Evolutionary conservation across 2,113 vertebrate genomes (phyloP).

Genomic region (Microcebus lehilahytsara): DNA sequence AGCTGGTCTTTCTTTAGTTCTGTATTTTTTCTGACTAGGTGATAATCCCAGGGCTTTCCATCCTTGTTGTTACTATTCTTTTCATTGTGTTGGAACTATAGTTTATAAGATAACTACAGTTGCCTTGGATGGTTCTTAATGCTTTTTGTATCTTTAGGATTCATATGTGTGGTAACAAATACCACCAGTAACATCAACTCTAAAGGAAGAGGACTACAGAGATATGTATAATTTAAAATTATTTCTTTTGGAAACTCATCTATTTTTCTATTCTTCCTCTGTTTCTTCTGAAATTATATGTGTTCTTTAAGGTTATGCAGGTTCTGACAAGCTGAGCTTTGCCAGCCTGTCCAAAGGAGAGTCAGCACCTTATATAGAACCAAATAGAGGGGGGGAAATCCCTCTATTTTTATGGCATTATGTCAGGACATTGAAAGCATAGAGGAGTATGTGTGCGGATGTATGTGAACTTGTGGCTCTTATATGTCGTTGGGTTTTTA

Average conservation of each 20-base stretch:
- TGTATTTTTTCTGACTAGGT: background rate
- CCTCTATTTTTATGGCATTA: background rate
- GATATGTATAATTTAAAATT: slow-evolving; percentile 18
- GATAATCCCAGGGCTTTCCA: background rate
- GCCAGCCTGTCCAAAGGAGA: background rate
- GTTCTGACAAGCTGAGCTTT: slow-evolving; percentile 31
- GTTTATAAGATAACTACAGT: background rate
- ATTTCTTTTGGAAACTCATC: slow-evolving; percentile 27
- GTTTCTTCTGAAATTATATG: slow-evolving; percentile 42
- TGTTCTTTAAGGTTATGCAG: slow-evolving; percentile 36
- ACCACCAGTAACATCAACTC: background rate
- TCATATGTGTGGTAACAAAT: background rate
- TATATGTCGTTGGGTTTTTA: background rate
- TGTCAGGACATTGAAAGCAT: background rate
- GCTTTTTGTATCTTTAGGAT: background rate
- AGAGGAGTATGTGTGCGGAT: background rate
- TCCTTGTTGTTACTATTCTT: background rate
- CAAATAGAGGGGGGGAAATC: background rate
- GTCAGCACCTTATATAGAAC: background rate
- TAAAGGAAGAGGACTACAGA: slow-evolving; percentile 1
- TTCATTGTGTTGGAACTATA: slow-evolving; percentile 8
- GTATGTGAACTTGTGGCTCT: background rate
- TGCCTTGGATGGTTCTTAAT: background rate
- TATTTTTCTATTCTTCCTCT: slow-evolving; percentile 41
- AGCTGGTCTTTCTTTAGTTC: background rate